Evolutionary conservation across 53 echinoderm and acorn worm species (phyloP), one percentile per base, ranked within the genome.

Genomic region (Holothuria scabra): DNA sequence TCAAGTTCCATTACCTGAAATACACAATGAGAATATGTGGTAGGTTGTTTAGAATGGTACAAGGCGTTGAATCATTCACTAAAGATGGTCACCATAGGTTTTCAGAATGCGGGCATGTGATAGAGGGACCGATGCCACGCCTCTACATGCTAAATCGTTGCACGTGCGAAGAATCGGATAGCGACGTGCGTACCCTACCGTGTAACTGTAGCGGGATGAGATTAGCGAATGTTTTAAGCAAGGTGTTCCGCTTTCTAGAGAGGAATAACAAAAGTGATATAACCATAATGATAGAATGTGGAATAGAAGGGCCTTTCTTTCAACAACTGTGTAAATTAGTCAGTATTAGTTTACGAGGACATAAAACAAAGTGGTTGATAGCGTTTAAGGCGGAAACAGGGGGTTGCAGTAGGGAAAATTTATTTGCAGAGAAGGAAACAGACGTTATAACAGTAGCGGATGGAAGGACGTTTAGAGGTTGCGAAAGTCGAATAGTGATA

Each of bases 391-490:
- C 72, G 16, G 46, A 28, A 3, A 72, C 24, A 1, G 3, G 18
- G 12, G 31, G 24, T 46, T 12, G 24, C 3, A 38, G 4, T 0
- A 20, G 24, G 6, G n/a, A 46, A 72, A 19, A 24, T 28, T 72
- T 24, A 13, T 23, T 23, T 12, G 37, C 1, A 24, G 12, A 38
- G 5, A 20, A 72, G 22, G 28, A 20, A 24, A 44, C 4, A 19
- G 10, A 72, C 37, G 46, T 21, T 3, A 38, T 72, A 19, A 72
- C 72, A 46, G 72, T 72, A 48, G 72, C 44, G 21, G 72, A 72
- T 72, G 72, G 72, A 23, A 41, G 72, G 48, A 72, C 72, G 25
- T 72, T 44, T 23, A 41, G 72, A 44, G 72, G 72, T 23, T 72
- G 72, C 25, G 72, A 72, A 34, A 72, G 48, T 48, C 23, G 72